Evolutionary conservation across 2,888 invertebrate species (phyloP).

Genomic region (Colostygia pectinataria): DNA sequence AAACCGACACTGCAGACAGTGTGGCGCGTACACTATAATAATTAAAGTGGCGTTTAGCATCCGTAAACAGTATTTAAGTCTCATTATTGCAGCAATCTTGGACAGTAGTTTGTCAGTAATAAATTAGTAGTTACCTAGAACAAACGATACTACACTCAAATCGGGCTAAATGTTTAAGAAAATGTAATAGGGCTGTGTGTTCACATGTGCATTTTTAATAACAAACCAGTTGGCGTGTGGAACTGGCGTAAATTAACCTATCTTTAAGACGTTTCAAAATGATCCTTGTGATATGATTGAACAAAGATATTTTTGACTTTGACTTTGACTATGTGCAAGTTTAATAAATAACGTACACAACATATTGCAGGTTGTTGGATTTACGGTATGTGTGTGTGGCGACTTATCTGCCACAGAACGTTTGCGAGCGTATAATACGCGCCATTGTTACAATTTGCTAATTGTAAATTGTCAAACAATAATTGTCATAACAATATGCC

Average conservation of each 20-base stretch:
- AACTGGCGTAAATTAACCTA: background rate
- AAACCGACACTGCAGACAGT: constrained; percentile 1
- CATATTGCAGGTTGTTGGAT: too few species aligned
- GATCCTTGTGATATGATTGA: too few species aligned
- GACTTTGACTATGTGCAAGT: too few species aligned
- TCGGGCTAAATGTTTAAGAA: background rate
- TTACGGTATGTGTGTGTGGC: too few species aligned
- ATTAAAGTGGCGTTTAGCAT: constrained; percentile 14
- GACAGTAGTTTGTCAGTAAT: constrained; percentile 10
- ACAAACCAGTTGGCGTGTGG: background rate
- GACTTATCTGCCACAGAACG: too few species aligned
- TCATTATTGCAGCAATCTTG: constrained; percentile 17
- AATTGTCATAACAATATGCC: too few species aligned
- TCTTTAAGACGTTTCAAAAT: too few species aligned
- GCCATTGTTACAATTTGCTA: too few species aligned
- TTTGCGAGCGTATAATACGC: too few species aligned
- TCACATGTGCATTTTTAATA: constrained; percentile 8
- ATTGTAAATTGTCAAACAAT: too few species aligned
- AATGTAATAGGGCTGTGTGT: constrained; percentile 5
- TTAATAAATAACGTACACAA: too few species aligned
- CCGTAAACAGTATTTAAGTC: constrained; percentile 21
- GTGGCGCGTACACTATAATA: constrained; percentile 1
- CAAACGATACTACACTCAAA: background rate
- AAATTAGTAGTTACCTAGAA: background rate
- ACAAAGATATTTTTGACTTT: too few species aligned